A percentile compares a stretch with the other conserved stretches of the same genome.
These are phyloP conservation scores for Dendroctonus ponderosae DNA, from an alignment of 1,140 invertebrate genomes.

Conservation along the genomic window DNA sequence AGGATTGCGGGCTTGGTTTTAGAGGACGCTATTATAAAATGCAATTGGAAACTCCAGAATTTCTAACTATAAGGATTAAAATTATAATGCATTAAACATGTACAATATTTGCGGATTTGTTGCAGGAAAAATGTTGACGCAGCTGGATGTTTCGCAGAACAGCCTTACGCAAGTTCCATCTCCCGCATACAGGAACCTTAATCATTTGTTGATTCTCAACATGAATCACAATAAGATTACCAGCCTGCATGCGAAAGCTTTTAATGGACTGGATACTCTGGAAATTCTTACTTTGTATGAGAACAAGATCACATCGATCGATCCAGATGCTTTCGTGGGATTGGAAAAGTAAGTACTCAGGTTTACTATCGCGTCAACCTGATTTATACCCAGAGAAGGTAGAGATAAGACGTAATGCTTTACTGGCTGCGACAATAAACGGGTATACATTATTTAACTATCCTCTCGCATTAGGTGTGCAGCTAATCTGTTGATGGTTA, in stretches of 20 bases:
- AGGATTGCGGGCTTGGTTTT: too few relatives aligned
- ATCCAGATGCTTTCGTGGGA: slow-evolving; percentile 78
- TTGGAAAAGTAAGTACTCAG: slow-evolving; percentile 71
- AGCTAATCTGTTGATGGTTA: too few relatives aligned
- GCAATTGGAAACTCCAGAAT: too few relatives aligned
- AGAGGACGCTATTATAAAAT: too few relatives aligned
- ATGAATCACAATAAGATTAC: slow-evolving; percentile 86
- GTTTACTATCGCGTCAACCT: background rate
- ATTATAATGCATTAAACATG: too few relatives aligned
- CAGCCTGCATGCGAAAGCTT: slow-evolving; percentile 72
- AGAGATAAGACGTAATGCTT: background rate
- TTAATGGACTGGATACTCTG: slow-evolving; percentile 79
- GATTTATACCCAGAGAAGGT: background rate
- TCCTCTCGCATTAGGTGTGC: too few relatives aligned
- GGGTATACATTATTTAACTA: too few relatives aligned
- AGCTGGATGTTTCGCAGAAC: slow-evolving; percentile 81
- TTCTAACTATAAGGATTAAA: too few relatives aligned
- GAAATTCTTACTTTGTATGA: slow-evolving; percentile 86
- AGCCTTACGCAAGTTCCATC: slow-evolving; percentile 75
- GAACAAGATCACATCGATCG: slow-evolving; percentile 77
- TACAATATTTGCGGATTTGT: slow-evolving; percentile 29
- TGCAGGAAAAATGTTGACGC: slow-evolving; percentile 76
- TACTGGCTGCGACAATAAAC: too few relatives aligned
- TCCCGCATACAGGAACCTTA: slow-evolving; percentile 72
- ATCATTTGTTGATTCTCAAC: slow-evolving; percentile 81